Conservation (phyloP, 2,888 invertebrate species). For the Megaustenia siamemsis region DNA sequence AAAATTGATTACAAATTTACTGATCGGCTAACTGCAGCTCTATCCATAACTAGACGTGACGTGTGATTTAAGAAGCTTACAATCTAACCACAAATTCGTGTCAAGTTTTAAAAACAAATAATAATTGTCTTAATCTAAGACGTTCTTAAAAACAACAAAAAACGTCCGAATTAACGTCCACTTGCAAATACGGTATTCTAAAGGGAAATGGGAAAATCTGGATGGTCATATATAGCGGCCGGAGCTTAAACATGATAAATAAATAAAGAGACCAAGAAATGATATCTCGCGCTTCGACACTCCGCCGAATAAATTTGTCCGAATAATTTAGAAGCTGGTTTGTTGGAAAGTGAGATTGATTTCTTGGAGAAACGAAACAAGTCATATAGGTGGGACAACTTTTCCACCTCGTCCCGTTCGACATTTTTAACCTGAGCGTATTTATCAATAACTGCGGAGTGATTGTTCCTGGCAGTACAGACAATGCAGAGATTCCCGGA, state of each 20-base stretch:
- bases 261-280: background rate
- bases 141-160: too few relatives aligned
- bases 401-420: constrained; percentile 20
- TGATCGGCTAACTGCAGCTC: too few relatives aligned
- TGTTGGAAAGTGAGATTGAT: background rate
- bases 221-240: background rate
- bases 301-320: background rate
- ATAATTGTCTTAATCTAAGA: too few relatives aligned
- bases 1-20: too few relatives aligned
- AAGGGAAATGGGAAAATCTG: background rate
- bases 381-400: constrained; percentile 17
- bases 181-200: background rate
- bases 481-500: constrained; percentile 28
- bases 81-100: too few relatives aligned
- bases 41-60: too few relatives aligned
- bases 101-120: too few relatives aligned
- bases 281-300: background rate
- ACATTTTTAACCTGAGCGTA: constrained; percentile 20
- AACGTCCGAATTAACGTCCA: too few relatives aligned
- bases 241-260: background rate
- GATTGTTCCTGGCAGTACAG: constrained; percentile 35
- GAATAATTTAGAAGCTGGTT: background rate
- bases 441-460: constrained; percentile 40
- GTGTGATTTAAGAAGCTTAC: too few relatives aligned
- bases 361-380: constrained; percentile 4